Percentiles rank a stretch among this genome's conserved stretches.
These are phyloP conservation scores for Danionella cerebrum DNA, from an alignment of 2,113 vertebrate genomes.

Conservation along the genomic window DNA sequence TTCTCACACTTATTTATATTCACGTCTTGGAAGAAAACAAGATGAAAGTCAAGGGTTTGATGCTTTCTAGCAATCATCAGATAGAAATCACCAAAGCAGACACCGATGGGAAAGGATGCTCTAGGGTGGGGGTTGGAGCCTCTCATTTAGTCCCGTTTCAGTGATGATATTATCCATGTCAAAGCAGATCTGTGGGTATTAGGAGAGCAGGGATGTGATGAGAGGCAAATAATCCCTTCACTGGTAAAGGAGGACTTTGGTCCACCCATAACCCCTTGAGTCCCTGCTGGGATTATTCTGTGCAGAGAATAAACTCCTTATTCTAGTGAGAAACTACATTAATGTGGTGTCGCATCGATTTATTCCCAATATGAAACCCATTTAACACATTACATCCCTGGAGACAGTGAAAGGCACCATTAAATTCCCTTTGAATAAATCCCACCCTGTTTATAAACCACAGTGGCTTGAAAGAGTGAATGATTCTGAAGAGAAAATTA, in stretches of 20 bases:
- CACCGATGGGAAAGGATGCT: too few relatives aligned
- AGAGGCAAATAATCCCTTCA: slow-evolving; percentile 26
- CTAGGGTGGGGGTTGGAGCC: background rate
- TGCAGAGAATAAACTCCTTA: slow-evolving; percentile 12
- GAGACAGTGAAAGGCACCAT: background rate
- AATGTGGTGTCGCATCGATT: slow-evolving; percentile 13
- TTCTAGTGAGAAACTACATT: slow-evolving; percentile 3
- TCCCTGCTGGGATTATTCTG: background rate
- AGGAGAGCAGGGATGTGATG: slow-evolving; percentile 16
- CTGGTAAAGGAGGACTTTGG: slow-evolving; percentile 25
- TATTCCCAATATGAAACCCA: slow-evolving; percentile 12
- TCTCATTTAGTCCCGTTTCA: slow-evolving; percentile 3
- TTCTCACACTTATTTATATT: too few relatives aligned
- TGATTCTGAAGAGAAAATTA: background rate
- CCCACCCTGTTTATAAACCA: slow-evolving; percentile 11
- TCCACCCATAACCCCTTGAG: slow-evolving; percentile 6
- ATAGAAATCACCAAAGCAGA: slow-evolving; percentile 1
- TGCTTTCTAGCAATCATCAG: slow-evolving; percentile 17
- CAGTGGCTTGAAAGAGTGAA: background rate
- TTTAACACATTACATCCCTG: background rate
- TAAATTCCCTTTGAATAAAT: slow-evolving; percentile 1
- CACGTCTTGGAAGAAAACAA: too few relatives aligned
- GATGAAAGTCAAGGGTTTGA: too few relatives aligned
- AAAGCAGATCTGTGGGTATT: slow-evolving; percentile 28
- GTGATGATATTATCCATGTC: slow-evolving; percentile 30